These are phyloP conservation scores for Eugnorisma glareosa DNA, from an alignment of 2,888 invertebrate genomes.

Conservation along the genomic window DNA sequence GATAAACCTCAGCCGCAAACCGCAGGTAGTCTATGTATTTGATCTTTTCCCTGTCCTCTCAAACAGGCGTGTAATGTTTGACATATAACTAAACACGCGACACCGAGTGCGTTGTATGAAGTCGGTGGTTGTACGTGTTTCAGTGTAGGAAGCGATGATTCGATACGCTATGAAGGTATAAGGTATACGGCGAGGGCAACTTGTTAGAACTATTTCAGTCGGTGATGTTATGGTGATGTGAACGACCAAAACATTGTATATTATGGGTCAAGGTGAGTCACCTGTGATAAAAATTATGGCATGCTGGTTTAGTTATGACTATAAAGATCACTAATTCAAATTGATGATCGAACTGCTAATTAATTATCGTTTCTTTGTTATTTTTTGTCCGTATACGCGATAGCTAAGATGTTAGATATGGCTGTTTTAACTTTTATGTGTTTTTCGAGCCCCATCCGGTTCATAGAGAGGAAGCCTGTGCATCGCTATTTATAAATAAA, in stretches of 20 bases:
- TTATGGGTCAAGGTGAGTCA: conserved; percentile 30
- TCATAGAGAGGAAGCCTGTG: background rate
- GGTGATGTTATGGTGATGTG: background rate
- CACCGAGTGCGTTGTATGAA: background rate
- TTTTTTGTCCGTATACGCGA: background rate
- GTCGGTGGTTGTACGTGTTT: background rate
- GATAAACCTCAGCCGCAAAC: background rate
- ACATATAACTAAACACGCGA: conserved; percentile 26
- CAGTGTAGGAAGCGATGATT: background rate
- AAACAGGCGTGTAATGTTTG: conserved; percentile 12
- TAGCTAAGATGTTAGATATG: background rate
- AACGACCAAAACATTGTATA: background rate
- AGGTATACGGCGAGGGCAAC: background rate
- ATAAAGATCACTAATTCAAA: conserved; percentile 22
- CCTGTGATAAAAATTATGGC: conserved; percentile 1
- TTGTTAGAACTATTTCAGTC: background rate
- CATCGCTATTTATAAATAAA: background rate
- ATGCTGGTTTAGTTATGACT: background rate
- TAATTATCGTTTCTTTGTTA: too few relatives aligned
- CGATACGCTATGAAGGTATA: background rate
- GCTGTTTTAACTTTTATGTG: background rate
- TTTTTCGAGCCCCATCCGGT: background rate
- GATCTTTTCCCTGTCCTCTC: conserved; percentile 1
- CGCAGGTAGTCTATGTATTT: background rate
- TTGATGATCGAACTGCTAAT: background rate